phyloP scores from a whole-genome alignment of 2,113 vertebrate species.

The Danio rerio region GRCz12tu NC_133180.1:23898001-23898500 shows the following conservation, averaged over 20 bases:
- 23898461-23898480: too few species aligned
- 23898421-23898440: too few species aligned
- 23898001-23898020: constrained; percentile 98
- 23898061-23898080: constrained; percentile 86
- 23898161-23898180: constrained; percentile 33
- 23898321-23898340: too few species aligned
- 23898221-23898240: constrained; percentile 92
- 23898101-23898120: not conserved
- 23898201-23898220: constrained; percentile 95
- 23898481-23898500: too few species aligned
- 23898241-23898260: constrained; percentile 88
- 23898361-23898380: too few species aligned
- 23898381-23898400: too few species aligned
- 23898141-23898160: not conserved
- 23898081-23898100: constrained; percentile 68
- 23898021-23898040: constrained; percentile 93
- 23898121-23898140: constrained; percentile 1
- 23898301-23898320: constrained; percentile 83
- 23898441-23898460: too few species aligned
- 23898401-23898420: too few species aligned
- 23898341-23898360: too few species aligned
- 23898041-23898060: constrained; percentile 90
- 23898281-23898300: constrained; percentile 83
- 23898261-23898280: constrained; percentile 94
- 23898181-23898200: constrained; percentile 86